Evolutionary conservation across 2,797 vertebrate species (phyloP).

Genomic region (Sebastes ruberrimus): DNA sequence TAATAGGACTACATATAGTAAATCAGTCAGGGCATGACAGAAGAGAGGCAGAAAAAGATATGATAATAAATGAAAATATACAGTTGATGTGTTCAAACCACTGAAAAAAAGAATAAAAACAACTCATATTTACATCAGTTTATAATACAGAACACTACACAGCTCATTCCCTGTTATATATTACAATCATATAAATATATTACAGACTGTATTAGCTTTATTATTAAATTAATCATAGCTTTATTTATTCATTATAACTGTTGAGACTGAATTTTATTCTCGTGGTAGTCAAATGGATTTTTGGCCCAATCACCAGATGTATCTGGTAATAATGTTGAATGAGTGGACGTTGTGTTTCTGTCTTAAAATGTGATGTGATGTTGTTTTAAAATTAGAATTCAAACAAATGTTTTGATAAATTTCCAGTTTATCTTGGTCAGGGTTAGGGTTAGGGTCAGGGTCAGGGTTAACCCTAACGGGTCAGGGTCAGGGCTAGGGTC

Average conservation of each 20-base stretch:
- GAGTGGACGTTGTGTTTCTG: neutral
- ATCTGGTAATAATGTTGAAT: neutral
- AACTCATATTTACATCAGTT: conserved; percentile 56
- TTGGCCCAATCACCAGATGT: neutral
- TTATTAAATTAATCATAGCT: neutral
- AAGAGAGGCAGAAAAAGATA: conserved; percentile 49
- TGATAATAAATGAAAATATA: conserved; percentile 22
- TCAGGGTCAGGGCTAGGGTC: too few relatives aligned
- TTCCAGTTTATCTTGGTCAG: neutral
- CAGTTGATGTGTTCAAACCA: conserved; percentile 32
- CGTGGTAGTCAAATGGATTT: neutral
- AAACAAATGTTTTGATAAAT: neutral
- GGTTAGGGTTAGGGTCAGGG: too few relatives aligned
- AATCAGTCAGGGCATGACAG: conserved; percentile 49
- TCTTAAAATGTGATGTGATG: neutral
- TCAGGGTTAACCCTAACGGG: too few relatives aligned
- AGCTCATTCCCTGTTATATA: conserved; percentile 7
- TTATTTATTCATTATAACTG: too few relatives aligned
- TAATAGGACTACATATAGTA: conserved; percentile 22
- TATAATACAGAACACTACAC: conserved; percentile 36
- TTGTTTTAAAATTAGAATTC: neutral
- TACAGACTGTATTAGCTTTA: neutral
- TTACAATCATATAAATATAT: too few relatives aligned
- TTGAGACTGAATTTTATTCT: neutral
- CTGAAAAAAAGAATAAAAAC: conserved; percentile 38